phyloP scores from a whole-genome alignment of 1,140 invertebrate genomes.

The Aphidius ervi region DNA sequence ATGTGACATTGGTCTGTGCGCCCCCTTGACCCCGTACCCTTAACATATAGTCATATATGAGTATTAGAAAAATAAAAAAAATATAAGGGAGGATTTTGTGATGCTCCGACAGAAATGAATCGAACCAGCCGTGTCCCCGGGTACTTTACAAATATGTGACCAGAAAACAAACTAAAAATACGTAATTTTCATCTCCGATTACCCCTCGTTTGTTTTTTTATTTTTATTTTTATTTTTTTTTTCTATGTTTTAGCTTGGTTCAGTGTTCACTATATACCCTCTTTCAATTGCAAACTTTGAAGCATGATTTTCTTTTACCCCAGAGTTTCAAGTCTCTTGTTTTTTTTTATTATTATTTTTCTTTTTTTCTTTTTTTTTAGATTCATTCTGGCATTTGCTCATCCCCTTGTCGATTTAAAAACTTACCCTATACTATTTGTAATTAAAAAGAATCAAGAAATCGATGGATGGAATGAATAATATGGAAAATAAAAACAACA shows the following conservation, averaged over 20 bases:
- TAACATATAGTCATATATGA: no score
- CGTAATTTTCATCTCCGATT: constrained; percentile 22
- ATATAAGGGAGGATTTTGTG: constrained; percentile 15
- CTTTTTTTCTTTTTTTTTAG: no score
- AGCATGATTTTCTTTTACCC: no score
- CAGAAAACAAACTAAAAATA: constrained; percentile 39
- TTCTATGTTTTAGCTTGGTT: constrained; percentile 3
- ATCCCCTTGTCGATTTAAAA: no score
- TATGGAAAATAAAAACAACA: background rate
- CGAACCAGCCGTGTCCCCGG: constrained; percentile 33
- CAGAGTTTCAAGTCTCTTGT: no score
- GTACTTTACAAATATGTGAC: constrained; percentile 49
- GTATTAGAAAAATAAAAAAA: no score
- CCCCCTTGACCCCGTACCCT: no score
- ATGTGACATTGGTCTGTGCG: constrained; percentile 26
- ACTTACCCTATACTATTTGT: background rate
- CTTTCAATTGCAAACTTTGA: no score
- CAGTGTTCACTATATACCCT: background rate
- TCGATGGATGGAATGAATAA: background rate
- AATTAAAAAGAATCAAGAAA: constrained; percentile 3
- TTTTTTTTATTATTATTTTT: no score
- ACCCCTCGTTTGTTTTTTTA: constrained; percentile 11
- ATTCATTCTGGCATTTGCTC: no score
- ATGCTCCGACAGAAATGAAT: constrained; percentile 41
- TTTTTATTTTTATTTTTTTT: background rate